Base-by-base conservation (phyloP, 2,113 vertebrate genomes). In the Scartelaos histophorus region DNA sequence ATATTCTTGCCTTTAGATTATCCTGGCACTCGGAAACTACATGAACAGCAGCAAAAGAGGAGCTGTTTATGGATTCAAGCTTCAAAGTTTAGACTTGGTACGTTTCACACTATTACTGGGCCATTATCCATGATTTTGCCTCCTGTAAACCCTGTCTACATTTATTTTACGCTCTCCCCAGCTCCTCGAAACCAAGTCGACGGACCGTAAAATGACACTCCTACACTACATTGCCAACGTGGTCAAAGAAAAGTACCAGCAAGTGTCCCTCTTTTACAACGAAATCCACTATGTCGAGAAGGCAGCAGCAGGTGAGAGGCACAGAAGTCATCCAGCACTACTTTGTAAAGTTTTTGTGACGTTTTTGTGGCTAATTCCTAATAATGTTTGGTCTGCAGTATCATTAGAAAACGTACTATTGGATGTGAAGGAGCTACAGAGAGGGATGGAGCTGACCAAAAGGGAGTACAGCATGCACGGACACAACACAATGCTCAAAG, bases 1-100 rank as follows among this genome's bases (percentile, higher is more conserved):
- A 2, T 3, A 35, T 43, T 46, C 47, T 72, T 12, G 69, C 35
- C 13, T 46, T 13, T 88, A 99, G 98, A 98, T 99, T 75, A 98
- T 99, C 77, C 85, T 99, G 93, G 98, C 98, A 1, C 95, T 99
- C 3, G 98, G 98, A 51, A 99, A 99, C 92, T 99, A 99, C 87
- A 99, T 99, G 98, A 99, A 99, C 90, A 99, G 98, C 94, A 98
- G 98, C 88, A 99, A 98, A 76, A 92, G 98, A 84, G 98, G 98
- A 85, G 97, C 98, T 0, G 98, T 99, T 35, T 99, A 99, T 17
- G 98, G 98, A n/a, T 99, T 99, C 82, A 99, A 99, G 77, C 95
- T 99, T 45, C 97, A 98, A 83, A 98, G 98, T 86, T 94, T 99
- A 85, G 97, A 99, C 90, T 83, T 99, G 96, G 98, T 97, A 66